A percentile compares a stretch with the other conserved stretches of the same genome.
Evolutionary conservation across 2,888 invertebrate genomes (phyloP).

Genomic region (Drosophila flavopinicola): DNA sequence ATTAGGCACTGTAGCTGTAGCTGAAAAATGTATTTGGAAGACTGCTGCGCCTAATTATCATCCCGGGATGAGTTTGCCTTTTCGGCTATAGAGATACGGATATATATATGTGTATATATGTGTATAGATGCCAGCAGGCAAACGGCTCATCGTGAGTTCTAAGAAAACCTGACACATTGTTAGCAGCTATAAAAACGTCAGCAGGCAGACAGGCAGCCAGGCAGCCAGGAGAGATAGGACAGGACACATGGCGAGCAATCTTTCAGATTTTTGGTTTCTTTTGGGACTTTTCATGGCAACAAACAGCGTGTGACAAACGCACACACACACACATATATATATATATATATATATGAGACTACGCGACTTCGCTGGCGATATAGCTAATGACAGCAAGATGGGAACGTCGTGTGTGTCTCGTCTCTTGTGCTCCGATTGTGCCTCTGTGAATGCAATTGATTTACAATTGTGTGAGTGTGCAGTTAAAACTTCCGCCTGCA

Average conservation of each 20-base stretch:
- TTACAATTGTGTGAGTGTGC: conserved; percentile 44
- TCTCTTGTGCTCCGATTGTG: conserved; percentile 26
- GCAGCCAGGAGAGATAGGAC: conserved; percentile 8
- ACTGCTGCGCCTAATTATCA: conserved; percentile 69
- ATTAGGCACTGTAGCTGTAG: conserved; percentile 16
- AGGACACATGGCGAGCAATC: conserved; percentile 70
- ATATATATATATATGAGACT: conserved; percentile 1
- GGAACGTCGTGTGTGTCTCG: conserved; percentile 70
- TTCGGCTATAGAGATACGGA: conserved; percentile 25
- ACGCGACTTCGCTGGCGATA: conserved; percentile 46
- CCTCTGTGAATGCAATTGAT: conserved; percentile 54
- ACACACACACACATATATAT: neutral
- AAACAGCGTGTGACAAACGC: conserved; percentile 68
- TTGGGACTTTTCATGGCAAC: conserved; percentile 63
- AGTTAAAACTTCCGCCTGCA: conserved; percentile 72
- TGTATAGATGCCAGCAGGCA: conserved; percentile 17
- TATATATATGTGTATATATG: too few relatives aligned
- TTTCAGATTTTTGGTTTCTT: conserved; percentile 44
- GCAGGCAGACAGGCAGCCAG: conserved; percentile 40
- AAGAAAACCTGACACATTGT: conserved; percentile 77
- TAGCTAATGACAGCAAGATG: conserved; percentile 56
- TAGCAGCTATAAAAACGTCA: conserved; percentile 77
- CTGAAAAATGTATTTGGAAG: conserved; percentile 37
- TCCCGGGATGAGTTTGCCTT: conserved; percentile 36
- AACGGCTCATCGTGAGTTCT: conserved; percentile 59